Evolutionary conservation across 2,113 vertebrate genomes (phyloP).

Genomic region (Noctilio leporinus): DNA sequence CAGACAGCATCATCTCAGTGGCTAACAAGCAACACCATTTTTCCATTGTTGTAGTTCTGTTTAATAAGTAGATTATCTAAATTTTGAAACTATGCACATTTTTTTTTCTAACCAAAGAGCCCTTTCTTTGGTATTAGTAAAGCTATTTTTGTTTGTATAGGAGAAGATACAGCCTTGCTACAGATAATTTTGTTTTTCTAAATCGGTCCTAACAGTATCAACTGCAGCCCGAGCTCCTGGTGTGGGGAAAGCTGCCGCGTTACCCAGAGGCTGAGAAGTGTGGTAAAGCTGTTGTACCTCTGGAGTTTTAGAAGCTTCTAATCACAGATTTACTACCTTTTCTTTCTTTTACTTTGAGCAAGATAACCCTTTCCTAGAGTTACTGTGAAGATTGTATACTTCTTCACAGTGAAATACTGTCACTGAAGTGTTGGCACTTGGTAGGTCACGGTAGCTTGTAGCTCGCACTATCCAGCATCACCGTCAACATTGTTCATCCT

Average conservation of each 20-base stretch:
- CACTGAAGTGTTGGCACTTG: not conserved
- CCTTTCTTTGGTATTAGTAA: not conserved
- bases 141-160: not conserved
- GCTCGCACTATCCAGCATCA: not conserved
- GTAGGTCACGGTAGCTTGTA: not conserved
- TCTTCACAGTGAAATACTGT: not conserved
- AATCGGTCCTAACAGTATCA: not conserved
- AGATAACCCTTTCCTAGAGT: not conserved
- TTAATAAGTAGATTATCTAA: not conserved
- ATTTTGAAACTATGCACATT: not conserved
- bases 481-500: rapidly evolving
- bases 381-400: not conserved
- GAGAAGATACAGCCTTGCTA: not conserved
- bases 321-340: not conserved
- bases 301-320: not conserved
- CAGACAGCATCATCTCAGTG: not conserved
- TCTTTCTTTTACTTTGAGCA: not conserved
- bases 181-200: not conserved
- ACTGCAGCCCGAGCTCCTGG: rapidly evolving
- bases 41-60: not conserved
- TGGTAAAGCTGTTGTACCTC: not conserved
- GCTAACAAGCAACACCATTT: not conserved
- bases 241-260: no score
- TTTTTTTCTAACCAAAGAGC: not conserved
- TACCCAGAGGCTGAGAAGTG: not conserved